Percentiles rank a stretch among this genome's conserved stretches.
Evolutionary conservation across 2,888 invertebrate species (phyloP).

Genomic region (Hyles lineata): DNA sequence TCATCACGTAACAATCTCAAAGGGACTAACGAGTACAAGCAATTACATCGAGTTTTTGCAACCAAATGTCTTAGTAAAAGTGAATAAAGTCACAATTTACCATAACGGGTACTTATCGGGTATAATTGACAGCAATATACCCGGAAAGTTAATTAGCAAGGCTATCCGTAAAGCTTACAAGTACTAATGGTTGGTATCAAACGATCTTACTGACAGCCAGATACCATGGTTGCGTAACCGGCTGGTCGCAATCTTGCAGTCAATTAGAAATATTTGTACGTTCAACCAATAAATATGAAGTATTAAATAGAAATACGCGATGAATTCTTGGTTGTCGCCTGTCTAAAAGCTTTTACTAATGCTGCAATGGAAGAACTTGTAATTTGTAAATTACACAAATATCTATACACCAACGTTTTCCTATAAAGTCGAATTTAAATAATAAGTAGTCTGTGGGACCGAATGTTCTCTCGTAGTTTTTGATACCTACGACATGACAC

Average conservation of each 20-base stretch:
- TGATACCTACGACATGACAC: too few relatives aligned
- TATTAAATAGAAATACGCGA: not conserved
- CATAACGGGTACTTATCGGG: slow-evolving; percentile 2
- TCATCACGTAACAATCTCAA: not conserved
- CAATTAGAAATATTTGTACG: slow-evolving; percentile 9
- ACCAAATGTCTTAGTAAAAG: slow-evolving; percentile 4
- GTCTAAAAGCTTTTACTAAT: too few relatives aligned
- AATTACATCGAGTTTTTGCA: slow-evolving; percentile 8
- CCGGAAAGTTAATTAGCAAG: slow-evolving; percentile 16
- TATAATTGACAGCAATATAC: slow-evolving; percentile 13
- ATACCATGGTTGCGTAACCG: slow-evolving; percentile 7
- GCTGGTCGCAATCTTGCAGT: not conserved
- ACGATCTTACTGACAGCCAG: not conserved
- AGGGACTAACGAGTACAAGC: not conserved
- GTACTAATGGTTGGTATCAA: slow-evolving; percentile 8
- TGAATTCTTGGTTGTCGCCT: not conserved
- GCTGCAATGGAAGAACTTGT: too few relatives aligned
- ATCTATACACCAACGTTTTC: too few relatives aligned
- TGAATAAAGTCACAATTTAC: slow-evolving; percentile 1
- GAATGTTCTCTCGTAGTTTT: too few relatives aligned
- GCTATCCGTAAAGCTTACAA: slow-evolving; percentile 7
- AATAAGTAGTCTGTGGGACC: too few relatives aligned
- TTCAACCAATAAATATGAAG: slow-evolving; percentile 5
- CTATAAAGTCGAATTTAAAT: too few relatives aligned
- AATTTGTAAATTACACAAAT: too few relatives aligned